Conservation (phyloP, 2,888 invertebrate genomes). For the Odontomyia ornata region DNA sequence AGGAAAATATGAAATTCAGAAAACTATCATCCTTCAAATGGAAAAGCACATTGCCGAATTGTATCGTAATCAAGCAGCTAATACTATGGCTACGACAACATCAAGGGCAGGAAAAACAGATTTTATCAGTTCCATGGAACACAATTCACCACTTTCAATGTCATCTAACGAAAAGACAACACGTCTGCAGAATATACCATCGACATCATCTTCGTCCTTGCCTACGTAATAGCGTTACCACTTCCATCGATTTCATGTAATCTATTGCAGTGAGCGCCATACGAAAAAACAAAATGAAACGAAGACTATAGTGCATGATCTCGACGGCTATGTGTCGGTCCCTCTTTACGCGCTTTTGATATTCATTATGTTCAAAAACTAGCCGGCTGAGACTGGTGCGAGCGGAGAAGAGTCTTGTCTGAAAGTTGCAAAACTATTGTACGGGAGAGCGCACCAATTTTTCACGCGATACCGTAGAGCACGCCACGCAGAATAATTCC, state of each 20-base stretch:
- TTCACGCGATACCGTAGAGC: no score
- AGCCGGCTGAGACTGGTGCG: no score
- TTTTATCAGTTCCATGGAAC: conserved; percentile 66
- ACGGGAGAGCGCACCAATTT: no score
- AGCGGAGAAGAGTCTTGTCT: no score
- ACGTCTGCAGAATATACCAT: conserved; percentile 14
- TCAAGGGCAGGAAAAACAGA: conserved; percentile 65
- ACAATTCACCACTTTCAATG: conserved; percentile 71
- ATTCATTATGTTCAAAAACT: no score
- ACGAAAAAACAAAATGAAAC: no score
- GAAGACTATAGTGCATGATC: neutral
- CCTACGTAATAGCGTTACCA: conserved; percentile 20
- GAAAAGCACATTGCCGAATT: conserved; percentile 69
- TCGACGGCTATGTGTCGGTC: conserved; percentile 18
- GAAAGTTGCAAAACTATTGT: no score
- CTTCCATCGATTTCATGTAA: conserved; percentile 7
- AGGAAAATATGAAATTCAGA: conserved; percentile 68
- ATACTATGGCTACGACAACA: conserved; percentile 57
- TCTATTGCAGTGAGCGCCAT: conserved; percentile 7
- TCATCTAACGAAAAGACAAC: conserved; percentile 62
- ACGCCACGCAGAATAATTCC: no score
- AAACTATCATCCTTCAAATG: conserved; percentile 67
- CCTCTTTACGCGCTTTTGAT: conserved; percentile 19
- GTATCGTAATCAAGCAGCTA: conserved; percentile 63
- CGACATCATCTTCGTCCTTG: conserved; percentile 14